phyloP scores from a whole-genome alignment of 1,140 invertebrate species.

The Semibalanus balanoides region DNA sequence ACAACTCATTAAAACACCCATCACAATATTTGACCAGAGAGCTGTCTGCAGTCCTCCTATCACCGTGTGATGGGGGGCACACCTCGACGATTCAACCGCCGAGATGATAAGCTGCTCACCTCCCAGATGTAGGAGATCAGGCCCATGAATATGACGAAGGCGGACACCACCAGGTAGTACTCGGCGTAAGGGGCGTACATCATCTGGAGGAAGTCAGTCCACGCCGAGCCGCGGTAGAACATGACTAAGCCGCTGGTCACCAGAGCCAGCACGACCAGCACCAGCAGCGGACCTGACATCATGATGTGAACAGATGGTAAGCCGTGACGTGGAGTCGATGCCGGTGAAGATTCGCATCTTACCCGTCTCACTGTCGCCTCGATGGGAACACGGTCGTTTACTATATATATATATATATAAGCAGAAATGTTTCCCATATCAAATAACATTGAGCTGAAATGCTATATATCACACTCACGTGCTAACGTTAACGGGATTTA shows the following conservation, averaged over 20 bases:
- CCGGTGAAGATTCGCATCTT: not conserved
- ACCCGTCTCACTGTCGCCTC: not conserved
- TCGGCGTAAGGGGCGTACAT: slow-evolving; percentile 12
- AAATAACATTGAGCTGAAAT: too few relatives aligned
- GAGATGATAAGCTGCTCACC: slow-evolving; percentile 17
- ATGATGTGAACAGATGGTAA: too few relatives aligned
- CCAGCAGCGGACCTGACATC: slow-evolving; percentile 8
- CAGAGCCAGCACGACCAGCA: slow-evolving; percentile 5
- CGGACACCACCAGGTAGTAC: slow-evolving; percentile 13
- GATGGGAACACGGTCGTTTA: too few relatives aligned
- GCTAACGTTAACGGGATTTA: slow-evolving; percentile 7
- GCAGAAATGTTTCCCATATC: too few relatives aligned
- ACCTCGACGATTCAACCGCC: too few relatives aligned
- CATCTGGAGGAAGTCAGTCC: slow-evolving; percentile 14
- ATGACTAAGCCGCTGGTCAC: slow-evolving; percentile 11
- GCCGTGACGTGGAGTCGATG: too few relatives aligned
- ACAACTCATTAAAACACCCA: too few relatives aligned
- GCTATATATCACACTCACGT: not conserved
- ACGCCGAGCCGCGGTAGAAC: slow-evolving; percentile 15
- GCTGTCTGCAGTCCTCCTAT: too few relatives aligned
- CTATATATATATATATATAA: too few relatives aligned
- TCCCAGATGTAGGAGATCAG: slow-evolving; percentile 20
- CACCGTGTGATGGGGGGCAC: too few relatives aligned
- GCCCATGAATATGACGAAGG: slow-evolving; percentile 10
- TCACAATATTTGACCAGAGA: too few relatives aligned